Evolutionary conservation across 1,140 invertebrate genomes (phyloP).

Genomic region (Trinorchestia longiramus): DNA sequence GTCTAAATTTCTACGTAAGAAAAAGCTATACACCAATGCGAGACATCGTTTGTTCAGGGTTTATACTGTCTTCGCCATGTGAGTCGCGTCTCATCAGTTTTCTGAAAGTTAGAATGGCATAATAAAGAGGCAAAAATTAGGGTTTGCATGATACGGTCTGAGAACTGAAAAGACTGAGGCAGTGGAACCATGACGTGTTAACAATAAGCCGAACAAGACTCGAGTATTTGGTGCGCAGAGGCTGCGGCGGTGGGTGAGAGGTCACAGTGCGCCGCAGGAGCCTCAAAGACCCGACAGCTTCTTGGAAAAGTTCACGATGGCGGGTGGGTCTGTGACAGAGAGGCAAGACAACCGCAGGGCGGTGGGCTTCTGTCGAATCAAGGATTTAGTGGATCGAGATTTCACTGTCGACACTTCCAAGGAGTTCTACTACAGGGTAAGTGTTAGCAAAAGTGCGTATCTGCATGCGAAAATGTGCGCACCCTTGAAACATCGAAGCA

Average conservation of each 20-base stretch:
- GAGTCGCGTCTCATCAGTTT: neutral
- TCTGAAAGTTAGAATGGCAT: too few species aligned
- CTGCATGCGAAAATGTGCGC: too few species aligned
- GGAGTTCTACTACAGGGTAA: slow-evolving; percentile 69
- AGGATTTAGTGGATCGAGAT: slow-evolving; percentile 75
- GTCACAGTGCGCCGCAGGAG: slow-evolving; percentile 67
- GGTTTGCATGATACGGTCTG: too few species aligned
- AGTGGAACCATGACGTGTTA: neutral
- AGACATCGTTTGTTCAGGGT: neutral
- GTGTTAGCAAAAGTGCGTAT: neutral
- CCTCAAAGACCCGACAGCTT: slow-evolving; percentile 73
- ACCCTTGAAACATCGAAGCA: too few species aligned
- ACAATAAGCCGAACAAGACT: neutral
- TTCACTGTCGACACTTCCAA: slow-evolving; percentile 75
- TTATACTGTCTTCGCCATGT: neutral
- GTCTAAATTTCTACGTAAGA: neutral
- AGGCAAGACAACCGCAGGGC: slow-evolving; percentile 65
- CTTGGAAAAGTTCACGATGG: slow-evolving; percentile 73
- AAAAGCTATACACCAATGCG: too few species aligned
- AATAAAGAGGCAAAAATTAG: too few species aligned
- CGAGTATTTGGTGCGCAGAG: slow-evolving; percentile 67
- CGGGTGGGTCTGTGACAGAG: slow-evolving; percentile 69
- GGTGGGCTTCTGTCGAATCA: slow-evolving; percentile 61
- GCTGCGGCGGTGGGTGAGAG: slow-evolving; percentile 71
- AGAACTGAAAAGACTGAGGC: neutral